phyloP scores from a whole-genome alignment of 2,888 invertebrate species.

The Macrosoma leucophasiata region DNA sequence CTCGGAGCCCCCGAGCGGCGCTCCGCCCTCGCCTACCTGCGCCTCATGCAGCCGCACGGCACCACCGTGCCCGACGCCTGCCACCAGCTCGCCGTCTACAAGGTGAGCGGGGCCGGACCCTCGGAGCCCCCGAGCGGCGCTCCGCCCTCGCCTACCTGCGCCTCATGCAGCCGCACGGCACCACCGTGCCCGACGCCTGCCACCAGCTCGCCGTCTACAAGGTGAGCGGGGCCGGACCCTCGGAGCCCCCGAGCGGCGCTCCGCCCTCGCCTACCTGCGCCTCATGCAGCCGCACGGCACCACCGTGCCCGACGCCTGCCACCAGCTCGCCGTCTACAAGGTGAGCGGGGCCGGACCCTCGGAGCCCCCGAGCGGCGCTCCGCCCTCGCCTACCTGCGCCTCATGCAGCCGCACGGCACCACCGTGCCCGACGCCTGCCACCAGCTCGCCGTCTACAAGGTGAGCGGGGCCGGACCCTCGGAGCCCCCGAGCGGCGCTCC shows the following conservation, averaged over 20 bases:
- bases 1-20: conserved; percentile 81
- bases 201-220: conserved; percentile 91
- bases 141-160: conserved; percentile 92
- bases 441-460: conserved; percentile 87
- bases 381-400: conserved; percentile 88
- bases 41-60: conserved; percentile 93
- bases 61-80: conserved; percentile 89
- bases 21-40: conserved; percentile 91
- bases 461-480: too few species aligned
- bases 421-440: conserved; percentile 89
- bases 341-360: too few species aligned
- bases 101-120: too few species aligned
- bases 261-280: conserved; percentile 90
- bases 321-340: conserved; percentile 89
- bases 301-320: conserved; percentile 86
- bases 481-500: conserved; percentile 91
- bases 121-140: conserved; percentile 88
- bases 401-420: conserved; percentile 95
- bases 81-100: conserved; percentile 89
- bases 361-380: conserved; percentile 92
- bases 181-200: conserved; percentile 87
- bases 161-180: conserved; percentile 94
- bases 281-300: conserved; percentile 95
- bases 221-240: too few species aligned
- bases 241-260: conserved; percentile 90